Conservation (phyloP, 2,113 vertebrate genomes). For the Chauna torquata region DNA sequence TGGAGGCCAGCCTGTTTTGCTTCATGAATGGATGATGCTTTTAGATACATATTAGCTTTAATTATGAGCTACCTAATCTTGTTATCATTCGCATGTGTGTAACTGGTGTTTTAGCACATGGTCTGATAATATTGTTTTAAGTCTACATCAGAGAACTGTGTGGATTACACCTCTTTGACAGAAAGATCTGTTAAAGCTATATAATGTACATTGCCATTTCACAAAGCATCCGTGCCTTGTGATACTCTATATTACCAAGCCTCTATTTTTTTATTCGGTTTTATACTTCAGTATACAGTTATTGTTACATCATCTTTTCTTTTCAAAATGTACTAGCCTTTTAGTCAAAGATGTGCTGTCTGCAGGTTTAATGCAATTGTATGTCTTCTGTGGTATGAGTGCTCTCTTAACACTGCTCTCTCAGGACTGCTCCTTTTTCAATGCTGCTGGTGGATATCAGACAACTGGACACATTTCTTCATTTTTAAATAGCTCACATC, state of each 20-base stretch:
- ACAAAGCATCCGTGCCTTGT: neutral
- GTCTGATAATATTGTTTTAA: neutral
- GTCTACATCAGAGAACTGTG: neutral
- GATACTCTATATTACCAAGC: neutral
- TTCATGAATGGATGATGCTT: neutral
- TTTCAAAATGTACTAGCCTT: neutral
- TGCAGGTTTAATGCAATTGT: neutral
- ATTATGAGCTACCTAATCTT: neutral
- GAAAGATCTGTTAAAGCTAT: neutral
- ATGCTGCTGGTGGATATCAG: neutral
- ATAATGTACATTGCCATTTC: neutral
- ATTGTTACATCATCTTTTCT: neutral
- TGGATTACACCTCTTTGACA: neutral
- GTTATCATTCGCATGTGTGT: neutral
- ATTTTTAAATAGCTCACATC: neutral
- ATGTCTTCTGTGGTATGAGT: accelerated
- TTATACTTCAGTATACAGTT: neutral
- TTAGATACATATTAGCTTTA: neutral
- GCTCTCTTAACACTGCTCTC: neutral
- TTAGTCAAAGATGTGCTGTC: neutral
- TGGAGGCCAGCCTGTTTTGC: neutral
- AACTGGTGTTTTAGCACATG: neutral
- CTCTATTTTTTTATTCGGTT: neutral
- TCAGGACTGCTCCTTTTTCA: neutral
- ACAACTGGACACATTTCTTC: neutral